Evolutionary conservation across 2,797 vertebrate genomes (phyloP).

Genomic region (Enteromius thamalakanensis): DNA sequence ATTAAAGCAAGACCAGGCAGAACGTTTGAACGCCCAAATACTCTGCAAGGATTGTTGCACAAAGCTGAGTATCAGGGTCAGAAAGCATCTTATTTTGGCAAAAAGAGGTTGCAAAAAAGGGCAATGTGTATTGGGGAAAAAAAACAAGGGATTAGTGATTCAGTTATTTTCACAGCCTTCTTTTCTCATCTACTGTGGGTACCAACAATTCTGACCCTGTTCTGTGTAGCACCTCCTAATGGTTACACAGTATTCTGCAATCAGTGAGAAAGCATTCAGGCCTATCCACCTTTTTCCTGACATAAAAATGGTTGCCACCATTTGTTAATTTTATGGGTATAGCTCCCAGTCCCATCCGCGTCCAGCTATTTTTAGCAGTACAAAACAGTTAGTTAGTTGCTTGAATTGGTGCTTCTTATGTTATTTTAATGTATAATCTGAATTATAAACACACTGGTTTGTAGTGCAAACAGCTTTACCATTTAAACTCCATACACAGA

Average conservation of each 20-base stretch:
- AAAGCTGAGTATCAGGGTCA: neutral
- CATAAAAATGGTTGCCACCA: no score
- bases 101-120: neutral
- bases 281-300: neutral
- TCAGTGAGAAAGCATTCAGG: neutral
- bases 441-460: no score
- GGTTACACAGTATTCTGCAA: slow-evolving; percentile 55
- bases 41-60: neutral
- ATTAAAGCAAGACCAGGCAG: neutral
- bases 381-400: no score
- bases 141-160: neutral
- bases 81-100: neutral
- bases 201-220: neutral
- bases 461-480: no score
- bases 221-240: slow-evolving; percentile 69
- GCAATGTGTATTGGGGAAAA: neutral
- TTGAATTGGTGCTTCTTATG: no score
- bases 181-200: neutral
- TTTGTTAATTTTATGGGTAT: no score
- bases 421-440: no score
- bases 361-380: no score
- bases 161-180: neutral
- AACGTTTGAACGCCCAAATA: neutral
- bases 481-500: neutral
- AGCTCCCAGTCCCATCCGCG: no score